These are phyloP conservation scores for Saccopteryx bilineata DNA, from an alignment of 2,113 vertebrate species.

Conservation along the genomic window DNA sequence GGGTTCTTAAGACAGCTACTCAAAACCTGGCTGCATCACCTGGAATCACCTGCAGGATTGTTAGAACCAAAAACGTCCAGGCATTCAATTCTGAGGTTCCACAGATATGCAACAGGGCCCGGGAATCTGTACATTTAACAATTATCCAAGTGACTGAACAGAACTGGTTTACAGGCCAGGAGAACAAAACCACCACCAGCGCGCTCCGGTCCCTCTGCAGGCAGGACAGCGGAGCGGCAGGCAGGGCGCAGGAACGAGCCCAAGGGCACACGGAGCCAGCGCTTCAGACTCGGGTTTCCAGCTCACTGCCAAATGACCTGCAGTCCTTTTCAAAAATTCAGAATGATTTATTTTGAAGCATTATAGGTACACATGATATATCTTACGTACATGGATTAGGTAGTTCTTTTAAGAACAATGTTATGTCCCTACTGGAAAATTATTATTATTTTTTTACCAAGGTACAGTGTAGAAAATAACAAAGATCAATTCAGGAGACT, in stretches of 20 bases:
- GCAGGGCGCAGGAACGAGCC: not conserved
- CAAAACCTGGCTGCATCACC: not conserved
- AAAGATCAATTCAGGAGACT: conserved; percentile 3
- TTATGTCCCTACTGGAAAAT: conserved; percentile 19
- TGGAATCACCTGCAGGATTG: not conserved
- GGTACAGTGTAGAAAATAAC: conserved; percentile 20
- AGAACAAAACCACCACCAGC: not conserved
- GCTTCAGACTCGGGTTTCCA: not conserved
- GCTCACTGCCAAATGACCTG: not conserved
- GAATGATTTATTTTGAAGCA: conserved; percentile 25
- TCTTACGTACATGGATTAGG: not conserved
- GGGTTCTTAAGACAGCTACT: conserved; percentile 33
- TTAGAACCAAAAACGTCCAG: not conserved
- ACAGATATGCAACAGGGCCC: not conserved
- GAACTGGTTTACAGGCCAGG: not conserved
- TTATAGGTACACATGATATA: not conserved
- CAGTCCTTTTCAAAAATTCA: not conserved
- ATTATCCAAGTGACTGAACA: not conserved
- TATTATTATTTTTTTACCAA: conserved; percentile 32
- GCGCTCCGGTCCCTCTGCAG: not conserved
- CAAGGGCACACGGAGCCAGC: not conserved
- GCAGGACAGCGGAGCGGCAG: not conserved
- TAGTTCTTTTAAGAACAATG: not conserved
- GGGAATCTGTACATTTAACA: not conserved
- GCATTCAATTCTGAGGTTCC: not conserved